Conservation (phyloP, 2,888 invertebrate genomes). For the Nephrotoma flavescens region DNA sequence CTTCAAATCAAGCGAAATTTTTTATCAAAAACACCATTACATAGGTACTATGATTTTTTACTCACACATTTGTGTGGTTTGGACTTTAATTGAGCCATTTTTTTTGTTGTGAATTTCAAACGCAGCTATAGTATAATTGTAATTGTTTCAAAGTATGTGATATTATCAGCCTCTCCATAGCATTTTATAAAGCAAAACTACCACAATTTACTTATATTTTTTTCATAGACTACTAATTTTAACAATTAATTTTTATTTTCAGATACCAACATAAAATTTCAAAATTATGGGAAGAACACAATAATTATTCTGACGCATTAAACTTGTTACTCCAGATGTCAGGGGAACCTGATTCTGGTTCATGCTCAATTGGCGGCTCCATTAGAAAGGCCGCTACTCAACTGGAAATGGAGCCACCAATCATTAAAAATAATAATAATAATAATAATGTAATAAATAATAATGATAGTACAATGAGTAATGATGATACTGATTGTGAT, state of each 20-base stretch:
- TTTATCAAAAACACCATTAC: too few species aligned
- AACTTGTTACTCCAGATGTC: neutral
- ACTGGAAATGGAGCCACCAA: constrained; percentile 20
- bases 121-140: too few species aligned
- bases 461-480: neutral
- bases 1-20: too few species aligned
- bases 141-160: too few species aligned
- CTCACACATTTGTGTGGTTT: too few species aligned
- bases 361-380: neutral
- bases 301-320: neutral
- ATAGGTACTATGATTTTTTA: too few species aligned
- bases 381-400: neutral
- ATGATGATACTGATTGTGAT: constrained; percentile 13
- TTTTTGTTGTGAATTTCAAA: too few species aligned
- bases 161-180: too few species aligned
- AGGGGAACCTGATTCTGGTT: constrained; percentile 6
- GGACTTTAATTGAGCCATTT: too few species aligned
- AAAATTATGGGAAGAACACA: neutral
- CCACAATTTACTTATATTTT: too few species aligned
- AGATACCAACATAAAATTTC: neutral
- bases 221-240: neutral
- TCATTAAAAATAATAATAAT: constrained; percentile 7
- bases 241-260: neutral
- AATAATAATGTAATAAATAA: neutral
- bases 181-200: too few species aligned